These are phyloP conservation scores for Abscondita cerata DNA, from an alignment of 2,888 invertebrate species.

Conservation along the genomic window DNA sequence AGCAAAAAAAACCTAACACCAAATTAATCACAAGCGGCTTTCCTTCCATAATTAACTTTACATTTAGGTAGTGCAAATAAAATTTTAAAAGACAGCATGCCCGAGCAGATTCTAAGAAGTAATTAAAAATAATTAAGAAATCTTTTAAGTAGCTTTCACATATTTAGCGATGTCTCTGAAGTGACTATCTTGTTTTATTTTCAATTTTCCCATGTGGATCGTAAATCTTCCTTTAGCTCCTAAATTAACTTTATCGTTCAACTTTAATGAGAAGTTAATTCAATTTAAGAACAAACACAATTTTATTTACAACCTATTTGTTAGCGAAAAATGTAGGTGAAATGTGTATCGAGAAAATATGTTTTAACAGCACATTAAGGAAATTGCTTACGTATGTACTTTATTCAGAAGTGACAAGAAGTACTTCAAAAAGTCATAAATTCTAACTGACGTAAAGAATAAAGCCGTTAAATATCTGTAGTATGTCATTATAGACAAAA, in stretches of 20 bases:
- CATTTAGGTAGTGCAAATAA: neutral
- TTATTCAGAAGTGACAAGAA: conserved; percentile 23
- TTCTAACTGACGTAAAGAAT: conserved; percentile 35
- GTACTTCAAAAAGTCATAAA: conserved; percentile 36
- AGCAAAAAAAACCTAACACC: no score
- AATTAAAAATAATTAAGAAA: conserved; percentile 23
- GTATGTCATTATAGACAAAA: conserved; percentile 38
- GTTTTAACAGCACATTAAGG: neutral
- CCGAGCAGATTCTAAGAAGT: neutral
- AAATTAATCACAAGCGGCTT: no score
- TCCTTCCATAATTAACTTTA: no score
- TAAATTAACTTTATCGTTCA: no score
- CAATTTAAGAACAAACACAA: no score
- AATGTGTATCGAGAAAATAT: no score
- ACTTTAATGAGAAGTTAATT: no score
- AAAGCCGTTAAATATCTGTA: conserved; percentile 40
- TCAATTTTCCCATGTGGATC: no score
- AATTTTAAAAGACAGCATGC: neutral
- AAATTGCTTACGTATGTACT: conserved; percentile 11
- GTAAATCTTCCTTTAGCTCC: no score
- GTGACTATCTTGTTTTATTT: no score
- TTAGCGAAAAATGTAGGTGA: no score
- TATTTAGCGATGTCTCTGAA: neutral
- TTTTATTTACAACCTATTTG: no score
- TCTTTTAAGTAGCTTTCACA: conserved; percentile 4